phyloP scores from a whole-genome alignment of 1,140 invertebrate species.

The Apis florea region DNA sequence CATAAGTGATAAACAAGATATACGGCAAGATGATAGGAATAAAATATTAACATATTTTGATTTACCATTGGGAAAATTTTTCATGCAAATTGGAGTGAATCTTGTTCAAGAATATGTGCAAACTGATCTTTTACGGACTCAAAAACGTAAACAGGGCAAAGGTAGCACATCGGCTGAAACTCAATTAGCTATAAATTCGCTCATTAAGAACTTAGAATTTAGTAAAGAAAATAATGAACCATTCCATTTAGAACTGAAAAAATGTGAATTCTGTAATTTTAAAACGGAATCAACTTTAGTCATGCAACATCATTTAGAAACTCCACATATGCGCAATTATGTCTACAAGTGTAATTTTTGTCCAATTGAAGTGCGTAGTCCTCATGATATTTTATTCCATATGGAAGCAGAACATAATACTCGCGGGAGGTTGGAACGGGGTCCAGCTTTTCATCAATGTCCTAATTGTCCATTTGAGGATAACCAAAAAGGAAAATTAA shows the following conservation, averaged over 20 bases:
- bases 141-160: constrained; percentile 88
- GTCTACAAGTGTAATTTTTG: constrained; percentile 94
- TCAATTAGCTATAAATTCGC: constrained; percentile 88
- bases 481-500: constrained; percentile 95
- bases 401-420: constrained; percentile 94
- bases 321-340: constrained; percentile 94
- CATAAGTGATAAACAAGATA: constrained; percentile 66
- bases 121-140: constrained; percentile 92
- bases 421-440: constrained; percentile 89
- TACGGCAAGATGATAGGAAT: constrained; percentile 70
- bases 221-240: constrained; percentile 94
- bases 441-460: constrained; percentile 94
- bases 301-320: constrained; percentile 94
- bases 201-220: constrained; percentile 91
- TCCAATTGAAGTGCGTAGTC: constrained; percentile 89
- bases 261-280: constrained; percentile 95
- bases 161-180: constrained; percentile 85
- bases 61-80: constrained; percentile 93
- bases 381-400: constrained; percentile 94
- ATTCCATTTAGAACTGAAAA: constrained; percentile 89
- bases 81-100: constrained; percentile 94
- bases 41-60: constrained; percentile 87
- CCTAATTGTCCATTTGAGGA: constrained; percentile 97
- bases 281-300: constrained; percentile 94
- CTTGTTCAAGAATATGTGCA: constrained; percentile 96